phyloP scores from a whole-genome alignment of 2,797 vertebrate genomes.

The Acestrorhynchus altus region DNA sequence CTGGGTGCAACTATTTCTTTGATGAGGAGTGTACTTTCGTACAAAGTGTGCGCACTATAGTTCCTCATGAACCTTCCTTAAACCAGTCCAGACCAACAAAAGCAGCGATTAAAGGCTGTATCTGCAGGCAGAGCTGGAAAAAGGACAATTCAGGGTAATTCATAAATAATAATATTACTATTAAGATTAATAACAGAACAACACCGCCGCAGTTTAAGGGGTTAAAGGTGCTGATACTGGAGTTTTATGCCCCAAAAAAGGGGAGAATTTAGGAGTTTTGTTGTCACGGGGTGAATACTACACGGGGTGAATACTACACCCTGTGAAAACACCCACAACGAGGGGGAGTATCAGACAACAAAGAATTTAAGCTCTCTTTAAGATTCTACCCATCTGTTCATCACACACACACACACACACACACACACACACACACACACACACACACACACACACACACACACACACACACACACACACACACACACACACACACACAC shows the following conservation, averaged over 20 bases:
- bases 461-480: too few species aligned
- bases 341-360: constrained; percentile 2
- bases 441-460: too few species aligned
- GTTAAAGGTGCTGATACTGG: not conserved
- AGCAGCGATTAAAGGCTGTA: not conserved
- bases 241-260: not conserved
- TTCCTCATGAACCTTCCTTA: too few species aligned
- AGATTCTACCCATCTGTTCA: constrained; percentile 9
- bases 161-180: too few species aligned
- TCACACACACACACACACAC: not conserved
- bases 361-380: constrained; percentile 2
- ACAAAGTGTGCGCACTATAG: too few species aligned
- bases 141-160: too few species aligned
- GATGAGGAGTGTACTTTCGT: too few species aligned
- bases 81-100: too few species aligned
- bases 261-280: not conserved
- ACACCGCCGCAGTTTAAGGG: not conserved
- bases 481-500: too few species aligned
- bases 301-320: not conserved
- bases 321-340: too few species aligned
- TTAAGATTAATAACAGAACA: not conserved
- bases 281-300: not conserved
- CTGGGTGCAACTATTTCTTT: too few species aligned
- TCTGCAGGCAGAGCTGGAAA: not conserved
- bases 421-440: too few species aligned